A percentile compares a stretch with the other conserved stretches of the same genome.
Conservation (phyloP, 2,797 vertebrate genomes). For the Megaceryle alcyon region DNA sequence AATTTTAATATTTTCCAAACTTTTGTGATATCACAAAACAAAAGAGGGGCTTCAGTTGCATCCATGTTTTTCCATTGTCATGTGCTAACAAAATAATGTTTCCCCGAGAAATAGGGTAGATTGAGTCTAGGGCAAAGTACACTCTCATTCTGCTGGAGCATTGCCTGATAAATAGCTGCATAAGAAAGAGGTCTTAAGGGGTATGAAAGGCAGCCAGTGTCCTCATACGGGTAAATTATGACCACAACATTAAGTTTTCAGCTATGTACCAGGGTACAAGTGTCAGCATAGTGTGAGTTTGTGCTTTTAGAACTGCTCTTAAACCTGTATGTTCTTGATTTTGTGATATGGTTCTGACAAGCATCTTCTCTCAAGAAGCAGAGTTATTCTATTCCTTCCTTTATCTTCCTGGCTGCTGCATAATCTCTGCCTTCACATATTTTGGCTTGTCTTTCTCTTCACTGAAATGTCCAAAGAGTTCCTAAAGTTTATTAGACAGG, state of each 20-base stretch:
- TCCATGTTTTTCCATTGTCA: background rate
- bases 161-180: background rate
- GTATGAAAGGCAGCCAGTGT: background rate
- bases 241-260: background rate
- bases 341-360: background rate
- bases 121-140: background rate
- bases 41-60: background rate
- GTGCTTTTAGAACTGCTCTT: background rate
- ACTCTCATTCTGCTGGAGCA: background rate
- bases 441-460: background rate
- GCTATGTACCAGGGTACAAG: background rate
- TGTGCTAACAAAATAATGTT: background rate
- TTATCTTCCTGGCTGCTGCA: background rate
- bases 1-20: background rate
- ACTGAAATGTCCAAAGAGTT: background rate
- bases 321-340: background rate
- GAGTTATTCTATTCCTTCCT: background rate
- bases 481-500: background rate
- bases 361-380: background rate
- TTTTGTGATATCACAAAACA: background rate
- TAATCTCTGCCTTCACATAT: background rate
- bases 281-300: background rate
- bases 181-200: background rate
- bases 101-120: background rate
- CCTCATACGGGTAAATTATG: background rate